Evolutionary conservation across 2,888 invertebrate species (phyloP).

Genomic region (Serrognathus titanus): DNA sequence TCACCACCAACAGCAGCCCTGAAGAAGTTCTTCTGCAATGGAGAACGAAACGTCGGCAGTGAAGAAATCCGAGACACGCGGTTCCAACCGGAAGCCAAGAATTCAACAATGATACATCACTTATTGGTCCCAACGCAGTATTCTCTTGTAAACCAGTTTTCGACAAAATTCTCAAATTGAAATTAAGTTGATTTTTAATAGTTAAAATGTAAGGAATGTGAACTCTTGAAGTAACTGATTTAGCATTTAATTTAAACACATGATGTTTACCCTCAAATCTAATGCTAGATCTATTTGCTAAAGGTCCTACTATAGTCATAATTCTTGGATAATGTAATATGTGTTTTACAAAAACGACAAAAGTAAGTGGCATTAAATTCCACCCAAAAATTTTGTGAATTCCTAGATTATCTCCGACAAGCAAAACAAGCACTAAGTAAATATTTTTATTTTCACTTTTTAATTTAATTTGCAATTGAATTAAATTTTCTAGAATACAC

Average conservation of each 20-base stretch:
- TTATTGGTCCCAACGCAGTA: background rate
- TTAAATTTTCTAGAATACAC: constrained; percentile 26
- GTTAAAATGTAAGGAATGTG: constrained; percentile 1
- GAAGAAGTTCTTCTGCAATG: too few species aligned
- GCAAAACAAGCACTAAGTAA: constrained; percentile 21
- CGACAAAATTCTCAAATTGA: constrained; percentile 6
- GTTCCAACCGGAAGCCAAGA: too few species aligned
- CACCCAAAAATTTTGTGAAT: constrained; percentile 29
- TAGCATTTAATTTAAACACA: too few species aligned
- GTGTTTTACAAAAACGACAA: constrained; percentile 27
- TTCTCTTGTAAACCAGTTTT: background rate
- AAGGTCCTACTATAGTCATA: too few species aligned
- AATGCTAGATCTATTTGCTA: too few species aligned
- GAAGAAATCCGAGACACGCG: too few species aligned
- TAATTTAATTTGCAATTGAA: constrained; percentile 22
- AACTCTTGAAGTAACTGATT: background rate
- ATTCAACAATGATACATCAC: too few species aligned
- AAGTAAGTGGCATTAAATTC: constrained; percentile 25
- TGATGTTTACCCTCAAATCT: too few species aligned
- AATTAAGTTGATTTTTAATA: constrained; percentile 3
- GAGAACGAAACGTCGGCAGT: too few species aligned
- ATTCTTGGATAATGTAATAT: too few species aligned
- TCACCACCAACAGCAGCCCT: too few species aligned
- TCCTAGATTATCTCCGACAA: constrained; percentile 32
- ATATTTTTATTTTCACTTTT: constrained; percentile 10